Base-by-base conservation (phyloP, 2,113 vertebrate genomes). In the Ammodytes dubius region DNA sequence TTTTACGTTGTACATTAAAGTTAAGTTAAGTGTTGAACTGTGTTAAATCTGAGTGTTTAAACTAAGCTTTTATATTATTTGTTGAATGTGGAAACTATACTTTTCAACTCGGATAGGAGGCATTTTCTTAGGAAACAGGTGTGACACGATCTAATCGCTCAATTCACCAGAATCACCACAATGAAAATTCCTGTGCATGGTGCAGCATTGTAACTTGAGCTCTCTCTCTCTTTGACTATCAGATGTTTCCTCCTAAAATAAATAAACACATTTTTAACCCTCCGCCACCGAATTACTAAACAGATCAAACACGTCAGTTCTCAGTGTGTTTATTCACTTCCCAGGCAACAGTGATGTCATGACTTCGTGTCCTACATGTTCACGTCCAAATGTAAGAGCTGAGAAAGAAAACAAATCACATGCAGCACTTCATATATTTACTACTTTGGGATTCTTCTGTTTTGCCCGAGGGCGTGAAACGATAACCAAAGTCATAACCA, bases 311-410 rank as follows among this genome's bases (percentile, higher is more conserved):
- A 11, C 7, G n/a, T 73, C 43, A 42, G 69, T 83, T 89, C 49
- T 83, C 37, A 82, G 35, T 63, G 77, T 83, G 49, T 93, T 94
- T 92, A 93, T 90, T 93, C 71, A 85, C 70, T 78, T 88, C 70
- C 40, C 82, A 89, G 83, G 86, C 87, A 85, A 90, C 83, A 86
- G 79, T 87, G 82, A 85, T 69, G 74, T 66, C n/a, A 54, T 57
- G 73, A 89, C 77, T 58, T 43, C 58, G 66, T 61, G 70, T 80
- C 87, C 77, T 64, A 69, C 58, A 63, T 27, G 65, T 66, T 50
- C 61, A 82, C 56, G 49, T 82, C 50, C 71, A 79, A 52, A 77
- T 68, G 17, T 53, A 77, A 49, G 73, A 59, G 74, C 59, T 70
- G 80, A 77, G 74, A 52, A 56, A 65, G 58, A 73, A 56, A 78